phyloP scores from a whole-genome alignment of 2,888 invertebrate species.

The Philereme transversata region DNA sequence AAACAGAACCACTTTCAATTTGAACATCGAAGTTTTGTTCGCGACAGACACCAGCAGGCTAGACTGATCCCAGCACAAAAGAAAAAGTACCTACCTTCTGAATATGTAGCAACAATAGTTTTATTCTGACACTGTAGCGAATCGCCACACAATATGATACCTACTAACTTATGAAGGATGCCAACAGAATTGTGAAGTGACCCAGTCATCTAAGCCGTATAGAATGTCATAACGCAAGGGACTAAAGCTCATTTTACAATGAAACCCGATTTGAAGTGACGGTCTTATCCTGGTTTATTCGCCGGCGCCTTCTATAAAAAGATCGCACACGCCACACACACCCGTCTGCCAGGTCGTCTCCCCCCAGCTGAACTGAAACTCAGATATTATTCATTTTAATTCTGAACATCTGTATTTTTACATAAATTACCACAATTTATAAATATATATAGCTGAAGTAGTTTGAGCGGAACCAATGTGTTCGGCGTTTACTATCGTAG shows the following conservation, averaged over 20 bases:
- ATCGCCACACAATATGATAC: no score
- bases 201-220: no score
- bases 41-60: slow-evolving; percentile 40
- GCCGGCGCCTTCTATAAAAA: slow-evolving; percentile 71
- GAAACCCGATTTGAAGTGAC: background rate
- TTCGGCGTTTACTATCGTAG: background rate
- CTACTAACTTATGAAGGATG: no score
- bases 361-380: slow-evolving; percentile 40
- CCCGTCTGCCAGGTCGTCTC: slow-evolving; percentile 70
- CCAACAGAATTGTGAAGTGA: no score
- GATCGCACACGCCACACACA: slow-evolving; percentile 46
- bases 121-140: no score
- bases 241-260: background rate
- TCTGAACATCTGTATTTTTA: no score
- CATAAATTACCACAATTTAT: no score
- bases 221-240: no score
- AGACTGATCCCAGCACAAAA: slow-evolving; percentile 46
- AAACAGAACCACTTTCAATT: slow-evolving; percentile 2
- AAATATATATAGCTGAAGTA: no score
- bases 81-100: background rate
- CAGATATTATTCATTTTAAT: slow-evolving; percentile 17
- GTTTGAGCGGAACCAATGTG: background rate
- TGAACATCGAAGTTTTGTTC: slow-evolving; percentile 24
- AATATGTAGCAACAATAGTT: no score
- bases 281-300: slow-evolving; percentile 46